phyloP scores from a whole-genome alignment of 2,797 vertebrate species.

The Lithobates sylvaticus region DNA sequence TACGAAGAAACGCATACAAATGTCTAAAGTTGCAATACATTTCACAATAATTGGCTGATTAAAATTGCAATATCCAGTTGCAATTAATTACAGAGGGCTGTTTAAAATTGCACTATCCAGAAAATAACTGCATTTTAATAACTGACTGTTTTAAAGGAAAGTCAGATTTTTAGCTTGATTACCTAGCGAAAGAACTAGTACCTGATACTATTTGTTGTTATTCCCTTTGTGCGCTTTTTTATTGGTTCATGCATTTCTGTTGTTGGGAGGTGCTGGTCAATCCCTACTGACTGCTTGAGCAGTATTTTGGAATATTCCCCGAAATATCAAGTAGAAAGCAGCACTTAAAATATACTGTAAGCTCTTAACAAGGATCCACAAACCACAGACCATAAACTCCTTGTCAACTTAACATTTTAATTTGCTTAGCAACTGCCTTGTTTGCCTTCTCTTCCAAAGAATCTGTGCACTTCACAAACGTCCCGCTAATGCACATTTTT shows the following conservation, averaged over 20 bases:
- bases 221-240: background rate
- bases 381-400: constrained; percentile 70
- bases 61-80: too few relatives aligned
- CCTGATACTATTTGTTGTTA: background rate
- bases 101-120: too few relatives aligned
- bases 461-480: constrained; percentile 5
- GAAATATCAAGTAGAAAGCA: constrained; percentile 67
- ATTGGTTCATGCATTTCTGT: background rate
- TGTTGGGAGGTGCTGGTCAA: background rate
- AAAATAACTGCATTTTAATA: too few relatives aligned
- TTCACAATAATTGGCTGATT: too few relatives aligned
- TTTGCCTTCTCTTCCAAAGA: constrained; percentile 30
- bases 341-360: constrained; percentile 34
- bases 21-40: too few relatives aligned
- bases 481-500: constrained; percentile 1
- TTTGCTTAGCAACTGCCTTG: constrained; percentile 33
- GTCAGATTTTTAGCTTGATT: background rate
- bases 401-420: constrained; percentile 53
- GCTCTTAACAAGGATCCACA: constrained; percentile 71
- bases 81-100: too few relatives aligned
- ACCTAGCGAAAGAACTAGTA: background rate
- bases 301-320: constrained; percentile 72
- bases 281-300: constrained; percentile 61
- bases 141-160: background rate
- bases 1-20: background rate